Evolutionary conservation across 2,113 vertebrate species (phyloP).

Genomic region (Centropus unirufus): DNA sequence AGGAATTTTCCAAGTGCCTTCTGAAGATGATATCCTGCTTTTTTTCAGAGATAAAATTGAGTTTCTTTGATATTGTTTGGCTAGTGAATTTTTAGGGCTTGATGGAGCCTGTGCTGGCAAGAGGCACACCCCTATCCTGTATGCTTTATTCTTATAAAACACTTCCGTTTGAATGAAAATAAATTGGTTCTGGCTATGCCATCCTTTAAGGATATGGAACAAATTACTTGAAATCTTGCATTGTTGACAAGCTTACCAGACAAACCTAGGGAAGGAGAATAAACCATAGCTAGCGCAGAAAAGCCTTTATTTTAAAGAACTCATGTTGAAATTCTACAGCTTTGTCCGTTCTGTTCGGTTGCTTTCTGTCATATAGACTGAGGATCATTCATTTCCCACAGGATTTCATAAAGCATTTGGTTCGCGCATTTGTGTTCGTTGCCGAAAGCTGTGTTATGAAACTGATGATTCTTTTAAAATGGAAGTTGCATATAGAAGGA

Average conservation of each 20-base stretch:
- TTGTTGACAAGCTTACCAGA: neutral
- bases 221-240: neutral
- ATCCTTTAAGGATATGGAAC: neutral
- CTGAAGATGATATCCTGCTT: neutral
- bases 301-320: neutral
- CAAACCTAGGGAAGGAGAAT: neutral
- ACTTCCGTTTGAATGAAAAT: neutral
- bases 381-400: neutral
- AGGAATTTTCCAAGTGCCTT: neutral
- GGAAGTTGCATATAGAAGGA: neutral
- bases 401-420: neutral
- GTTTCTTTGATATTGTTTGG: neutral
- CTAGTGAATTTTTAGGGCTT: neutral
- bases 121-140: neutral
- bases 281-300: neutral
- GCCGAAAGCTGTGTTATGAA: neutral
- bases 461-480: neutral
- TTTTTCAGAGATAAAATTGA: neutral
- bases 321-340: neutral
- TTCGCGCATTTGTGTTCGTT: neutral
- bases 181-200: neutral
- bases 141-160: neutral
- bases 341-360: neutral
- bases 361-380: neutral
- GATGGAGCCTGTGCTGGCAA: neutral